phyloP scores from a whole-genome alignment of 2,113 vertebrate species.

The Rhabdornis inornatus region DNA sequence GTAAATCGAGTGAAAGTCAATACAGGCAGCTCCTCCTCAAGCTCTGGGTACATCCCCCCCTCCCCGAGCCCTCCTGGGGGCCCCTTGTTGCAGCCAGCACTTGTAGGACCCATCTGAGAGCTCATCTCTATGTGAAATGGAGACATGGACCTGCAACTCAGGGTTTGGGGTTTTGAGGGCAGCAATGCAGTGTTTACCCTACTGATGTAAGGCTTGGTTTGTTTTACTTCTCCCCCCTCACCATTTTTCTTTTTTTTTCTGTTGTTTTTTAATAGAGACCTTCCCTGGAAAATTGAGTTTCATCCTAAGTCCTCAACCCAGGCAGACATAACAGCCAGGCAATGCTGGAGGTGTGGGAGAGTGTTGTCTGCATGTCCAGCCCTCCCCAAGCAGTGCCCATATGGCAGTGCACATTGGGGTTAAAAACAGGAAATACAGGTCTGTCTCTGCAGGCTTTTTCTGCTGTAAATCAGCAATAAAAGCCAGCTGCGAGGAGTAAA shows the following conservation, averaged over 20 bases:
- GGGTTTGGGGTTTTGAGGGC: rapidly evolving
- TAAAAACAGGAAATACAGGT: neutral
- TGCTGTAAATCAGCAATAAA: neutral
- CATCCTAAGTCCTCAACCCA: neutral
- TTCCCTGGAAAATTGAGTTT: neutral
- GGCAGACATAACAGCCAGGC: rapidly evolving
- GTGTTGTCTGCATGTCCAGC: rapidly evolving
- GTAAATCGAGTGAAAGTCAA: constrained; percentile 90
- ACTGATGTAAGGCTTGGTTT: neutral
- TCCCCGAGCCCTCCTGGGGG: neutral
- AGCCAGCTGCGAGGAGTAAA: neutral
- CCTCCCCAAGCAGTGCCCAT: neutral
- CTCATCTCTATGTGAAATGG: neutral
- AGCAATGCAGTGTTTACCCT: neutral
- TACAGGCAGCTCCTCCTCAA: constrained; percentile 53
- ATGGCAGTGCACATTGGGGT: neutral
- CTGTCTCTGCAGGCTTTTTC: neutral
- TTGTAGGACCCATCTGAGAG: neutral
- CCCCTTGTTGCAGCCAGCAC: neutral
- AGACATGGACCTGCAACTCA: neutral
- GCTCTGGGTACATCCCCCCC: neutral
- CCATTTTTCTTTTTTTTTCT: neutral
- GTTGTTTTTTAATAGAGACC: neutral
- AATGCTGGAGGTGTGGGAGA: neutral
- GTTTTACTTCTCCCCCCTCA: neutral